Base-by-base conservation (phyloP, 2,888 invertebrate genomes). In the Athalia cordata region DNA sequence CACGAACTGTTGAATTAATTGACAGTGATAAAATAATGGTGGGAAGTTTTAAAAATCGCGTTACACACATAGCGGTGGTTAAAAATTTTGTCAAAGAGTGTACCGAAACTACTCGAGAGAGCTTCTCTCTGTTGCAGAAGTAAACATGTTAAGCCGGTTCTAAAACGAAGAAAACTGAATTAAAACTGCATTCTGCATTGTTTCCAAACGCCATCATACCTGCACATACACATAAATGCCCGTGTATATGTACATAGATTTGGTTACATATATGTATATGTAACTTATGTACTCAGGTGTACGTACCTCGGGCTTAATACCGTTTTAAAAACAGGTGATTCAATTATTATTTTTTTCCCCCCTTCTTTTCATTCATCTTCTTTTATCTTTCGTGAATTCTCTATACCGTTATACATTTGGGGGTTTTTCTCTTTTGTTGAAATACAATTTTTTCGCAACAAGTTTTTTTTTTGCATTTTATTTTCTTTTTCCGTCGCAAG, bases 101-200 rank as follows among this genome's bases (percentile, higher is more conserved):
- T 64, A 75, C 75, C 4, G 15, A 9, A 13, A 61, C n/a, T 6
- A 13, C 61, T n/a, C 8, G 6, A 61, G n/a, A 7, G 15, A 61
- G 11, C 11, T 13, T 49, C 61, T 61, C n/a, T 47, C 67, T 50
- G 47, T 55, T 70, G 50, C 77, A 68, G 81, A 80, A 82, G 82
- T 82, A 85, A 86, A 86, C 84, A 84, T 83, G 86, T 86, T 81
- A 64, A 85, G 84, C 85, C 84, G 86, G 84, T 87, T 86, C 79
- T 79, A 68, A 79, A 81, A 79, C 79, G 75, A 79, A 82, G 79
- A 81, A 81, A 82, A 82, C 82, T 81, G 80, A 85, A 84, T 83
- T 55, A 80, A 80, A 84, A 83, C 81, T 78, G 82, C 83, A 82
- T 82, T 83, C 83, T 81, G 80, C 81, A 84, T 86, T 85, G 85